A percentile compares a stretch with the other conserved stretches of the same genome.
These are phyloP conservation scores for Oryzias dopingdopingensis DNA, from an alignment of 2,797 vertebrate species.

Conservation along the genomic window DNA sequence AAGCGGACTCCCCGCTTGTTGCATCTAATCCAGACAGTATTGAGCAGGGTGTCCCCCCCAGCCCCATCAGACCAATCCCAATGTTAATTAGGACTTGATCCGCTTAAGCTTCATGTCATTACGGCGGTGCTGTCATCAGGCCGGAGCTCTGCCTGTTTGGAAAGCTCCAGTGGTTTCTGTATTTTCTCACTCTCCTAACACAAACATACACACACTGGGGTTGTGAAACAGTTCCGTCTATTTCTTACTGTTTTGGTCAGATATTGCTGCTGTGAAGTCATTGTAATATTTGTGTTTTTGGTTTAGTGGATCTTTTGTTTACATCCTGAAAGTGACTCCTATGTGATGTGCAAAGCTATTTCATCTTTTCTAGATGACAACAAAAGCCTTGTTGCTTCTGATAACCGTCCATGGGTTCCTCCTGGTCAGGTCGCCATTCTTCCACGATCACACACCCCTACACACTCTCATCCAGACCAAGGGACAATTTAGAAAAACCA, in stretches of 20 bases:
- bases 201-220: background rate
- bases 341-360: no score
- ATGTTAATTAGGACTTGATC: slow-evolving; percentile 76
- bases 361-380: no score
- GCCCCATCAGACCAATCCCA: slow-evolving; percentile 50
- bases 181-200: background rate
- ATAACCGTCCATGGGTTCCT: no score
- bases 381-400: no score
- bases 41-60: slow-evolving; percentile 43
- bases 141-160: slow-evolving; percentile 22
- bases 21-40: slow-evolving; percentile 48
- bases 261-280: no score
- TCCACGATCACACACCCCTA: no score
- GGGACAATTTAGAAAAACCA: no score
- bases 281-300: no score
- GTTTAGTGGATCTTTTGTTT: no score
- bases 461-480: no score
- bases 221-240: slow-evolving; percentile 28
- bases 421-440: no score
- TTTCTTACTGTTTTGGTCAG: slow-evolving; percentile 51
- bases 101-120: slow-evolving; percentile 68
- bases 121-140: slow-evolving; percentile 40
- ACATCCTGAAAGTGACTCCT: no score
- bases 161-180: slow-evolving; percentile 36
- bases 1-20: slow-evolving; percentile 6